Evolutionary conservation across 1,140 invertebrate genomes (phyloP).

Genomic region (Drosophila melanica): DNA sequence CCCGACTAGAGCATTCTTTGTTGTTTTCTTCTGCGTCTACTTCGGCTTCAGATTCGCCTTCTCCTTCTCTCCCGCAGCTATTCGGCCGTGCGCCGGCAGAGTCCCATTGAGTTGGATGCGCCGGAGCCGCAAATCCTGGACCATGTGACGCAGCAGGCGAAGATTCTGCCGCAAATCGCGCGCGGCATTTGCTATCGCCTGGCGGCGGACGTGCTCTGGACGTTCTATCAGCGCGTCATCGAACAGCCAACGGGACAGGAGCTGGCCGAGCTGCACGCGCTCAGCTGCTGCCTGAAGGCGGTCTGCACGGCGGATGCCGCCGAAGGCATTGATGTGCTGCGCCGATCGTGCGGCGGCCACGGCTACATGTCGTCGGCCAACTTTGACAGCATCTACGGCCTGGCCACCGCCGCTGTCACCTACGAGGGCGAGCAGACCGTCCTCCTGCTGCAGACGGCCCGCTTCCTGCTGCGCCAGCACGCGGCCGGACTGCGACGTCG

Average conservation of each 20-base stretch:
- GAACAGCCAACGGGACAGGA: slow-evolving; percentile 90
- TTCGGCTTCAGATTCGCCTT: neutral
- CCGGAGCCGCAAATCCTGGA: slow-evolving; percentile 95
- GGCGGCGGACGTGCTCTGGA: slow-evolving; percentile 90
- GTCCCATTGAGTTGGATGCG: slow-evolving; percentile 89
- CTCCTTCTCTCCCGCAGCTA: slow-evolving; percentile 86
- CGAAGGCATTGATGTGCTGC: slow-evolving; percentile 89
- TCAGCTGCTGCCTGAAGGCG: slow-evolving; percentile 96
- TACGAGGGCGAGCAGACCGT: slow-evolving; percentile 99
- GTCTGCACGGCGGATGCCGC: slow-evolving; percentile 90
- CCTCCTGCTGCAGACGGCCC: slow-evolving; percentile 93
- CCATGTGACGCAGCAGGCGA: slow-evolving; percentile 96
- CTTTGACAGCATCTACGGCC: slow-evolving; percentile 91
- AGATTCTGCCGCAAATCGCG: slow-evolving; percentile 93
- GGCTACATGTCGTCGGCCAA: slow-evolving; percentile 95
- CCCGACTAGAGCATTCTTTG: no score
- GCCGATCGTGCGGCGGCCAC: slow-evolving; percentile 96
- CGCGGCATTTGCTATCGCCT: slow-evolving; percentile 90
- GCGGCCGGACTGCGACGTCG: slow-evolving; percentile 86
- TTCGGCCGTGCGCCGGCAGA: slow-evolving; percentile 93
- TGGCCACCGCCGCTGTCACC: slow-evolving; percentile 93
- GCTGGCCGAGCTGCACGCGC: slow-evolving; percentile 94
- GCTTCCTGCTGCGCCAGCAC: slow-evolving; percentile 88
- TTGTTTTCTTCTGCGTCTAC: no score
- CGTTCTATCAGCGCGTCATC: slow-evolving; percentile 91